Conservation (phyloP, 2,797 vertebrate species). For the Apodemus agrarius region DNA sequence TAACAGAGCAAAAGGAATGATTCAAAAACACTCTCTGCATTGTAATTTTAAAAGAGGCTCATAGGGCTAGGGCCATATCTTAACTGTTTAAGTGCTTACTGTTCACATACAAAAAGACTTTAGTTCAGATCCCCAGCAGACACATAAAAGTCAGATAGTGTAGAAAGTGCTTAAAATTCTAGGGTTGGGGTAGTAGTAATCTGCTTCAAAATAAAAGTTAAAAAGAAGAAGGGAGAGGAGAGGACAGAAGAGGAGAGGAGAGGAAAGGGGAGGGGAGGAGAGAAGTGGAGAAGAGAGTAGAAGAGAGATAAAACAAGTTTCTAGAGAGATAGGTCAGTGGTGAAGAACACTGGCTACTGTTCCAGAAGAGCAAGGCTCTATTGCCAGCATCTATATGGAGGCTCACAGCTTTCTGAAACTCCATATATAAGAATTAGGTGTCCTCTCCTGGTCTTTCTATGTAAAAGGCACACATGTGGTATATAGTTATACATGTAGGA, state of each 20-base stretch:
- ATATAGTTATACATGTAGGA: not conserved
- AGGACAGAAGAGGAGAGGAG: too few species aligned
- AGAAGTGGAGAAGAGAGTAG: too few species aligned
- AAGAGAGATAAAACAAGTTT: fast-evolving
- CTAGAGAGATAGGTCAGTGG: not conserved
- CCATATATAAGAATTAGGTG: not conserved
- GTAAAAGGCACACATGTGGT: not conserved
- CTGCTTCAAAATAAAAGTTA: not conserved
- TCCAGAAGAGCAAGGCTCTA: not conserved
- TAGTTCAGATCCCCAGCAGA: not conserved
- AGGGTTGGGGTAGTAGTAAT: not conserved
- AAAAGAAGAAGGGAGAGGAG: too few species aligned
- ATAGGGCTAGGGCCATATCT: not conserved
- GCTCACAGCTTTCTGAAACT: not conserved
- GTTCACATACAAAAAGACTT: not conserved
- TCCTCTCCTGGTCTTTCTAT: not conserved
- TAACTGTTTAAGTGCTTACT: not conserved
- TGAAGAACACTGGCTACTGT: too few species aligned
- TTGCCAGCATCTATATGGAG: too few species aligned
- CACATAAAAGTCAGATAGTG: not conserved
- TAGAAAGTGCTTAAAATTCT: not conserved
- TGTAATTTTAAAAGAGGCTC: not conserved
- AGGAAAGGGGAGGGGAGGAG: too few species aligned
- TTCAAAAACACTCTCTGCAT: not conserved
- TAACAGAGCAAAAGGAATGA: not conserved